Base-by-base conservation (phyloP, 2,797 vertebrate genomes). In the Eleutherodactylus coqui region DNA sequence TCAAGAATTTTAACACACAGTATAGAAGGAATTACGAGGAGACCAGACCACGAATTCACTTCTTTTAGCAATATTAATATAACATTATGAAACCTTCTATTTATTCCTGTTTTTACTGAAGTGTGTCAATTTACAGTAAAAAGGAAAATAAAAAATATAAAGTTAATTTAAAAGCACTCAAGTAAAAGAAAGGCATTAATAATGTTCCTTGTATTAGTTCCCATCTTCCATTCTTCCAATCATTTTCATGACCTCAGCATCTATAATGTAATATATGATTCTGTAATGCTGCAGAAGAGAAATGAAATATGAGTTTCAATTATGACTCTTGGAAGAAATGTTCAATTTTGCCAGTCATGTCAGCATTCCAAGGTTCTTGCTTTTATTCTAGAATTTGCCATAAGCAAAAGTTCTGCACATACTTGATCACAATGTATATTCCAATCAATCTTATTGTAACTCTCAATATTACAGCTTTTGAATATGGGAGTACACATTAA, bases 231-330 rank as follows among this genome's bases (percentile, higher is more conserved):
- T 3, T 78, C 41, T 49, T 53, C 58, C 38, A 51, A 53, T 67
- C 58, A 76, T 64, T 84, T 64, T 41, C 73, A 77, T 84, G 83
- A 84, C 75, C 75, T 77, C 83, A 85, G 75, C 75, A 85, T 67
- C 51, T 36, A 53, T 85, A 84, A 70, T 85, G 62, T 67, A 85
- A 77, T 84, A 76, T 84, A 84, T 77, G 55, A 84, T 67, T 60
- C 64, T 43, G 41, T 67, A 64, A 62, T 70, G 34, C 51, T 53
- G 29, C 45, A 53, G 47, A 32, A 49, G 60, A 85, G 62, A 49
- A 84, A 85, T 79, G 62, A 85, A 43, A 70, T 85, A 85, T 79
- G 36, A 77, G 72, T 79, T 85, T 85, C 83, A 79, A 79, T 85
- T 85, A 70, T 41, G 16, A 47, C 72, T 60, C 69, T 72, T 83